Base-by-base conservation (phyloP, 2,797 vertebrate genomes). In the Liparis tanakae region DNA sequence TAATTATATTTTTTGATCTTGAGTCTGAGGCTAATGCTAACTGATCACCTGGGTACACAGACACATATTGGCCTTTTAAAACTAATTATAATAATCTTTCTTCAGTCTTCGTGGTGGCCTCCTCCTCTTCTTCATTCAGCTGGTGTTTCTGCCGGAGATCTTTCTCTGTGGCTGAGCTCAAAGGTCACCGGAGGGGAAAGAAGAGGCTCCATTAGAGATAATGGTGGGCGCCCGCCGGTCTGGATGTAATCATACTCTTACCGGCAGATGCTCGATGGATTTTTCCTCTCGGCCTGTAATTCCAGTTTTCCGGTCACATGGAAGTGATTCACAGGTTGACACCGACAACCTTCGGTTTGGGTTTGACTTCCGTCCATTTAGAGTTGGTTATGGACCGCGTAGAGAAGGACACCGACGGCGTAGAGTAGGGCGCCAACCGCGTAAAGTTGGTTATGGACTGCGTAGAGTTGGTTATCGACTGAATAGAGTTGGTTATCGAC, bases 1-100 rank as follows among this genome's bases (percentile, higher is more conserved):
- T 89, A 86, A 90, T 91, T 83, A 80, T 88, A 78, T 86, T 88
- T 81, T 76, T 65, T 76, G 75, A 89, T 82, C 25, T 30, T 81
- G 76, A 72, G 82, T 84, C 81, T 66, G 66, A 73, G 75, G 64
- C 70, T 82, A 63, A 84, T 83, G 67, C 59, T 79, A 83, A 79
- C 74, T 77, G 76, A 88, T 83, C 53, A 58, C 76, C 69, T 82
- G 30, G 74, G 67, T 60, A 57, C 74, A 70, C 51, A 62, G 57
- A 58, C 48, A 43, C 39, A 78, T 85, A 76, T 53, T 71, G 46
- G 8, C 25, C 17, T 34, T 57, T 76, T 7, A 13, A 10, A 22
- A 51, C 25, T 30, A 41, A 41, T 13, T 12, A 39, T 12, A 41
- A 12, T 13, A 41, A 41, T 41, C 3, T 70, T 67, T 82, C 62